Percentiles rank a stretch among this genome's conserved stretches.
Conservation (phyloP, 2,113 vertebrate species). For the Anthoscopus minutus region DNA sequence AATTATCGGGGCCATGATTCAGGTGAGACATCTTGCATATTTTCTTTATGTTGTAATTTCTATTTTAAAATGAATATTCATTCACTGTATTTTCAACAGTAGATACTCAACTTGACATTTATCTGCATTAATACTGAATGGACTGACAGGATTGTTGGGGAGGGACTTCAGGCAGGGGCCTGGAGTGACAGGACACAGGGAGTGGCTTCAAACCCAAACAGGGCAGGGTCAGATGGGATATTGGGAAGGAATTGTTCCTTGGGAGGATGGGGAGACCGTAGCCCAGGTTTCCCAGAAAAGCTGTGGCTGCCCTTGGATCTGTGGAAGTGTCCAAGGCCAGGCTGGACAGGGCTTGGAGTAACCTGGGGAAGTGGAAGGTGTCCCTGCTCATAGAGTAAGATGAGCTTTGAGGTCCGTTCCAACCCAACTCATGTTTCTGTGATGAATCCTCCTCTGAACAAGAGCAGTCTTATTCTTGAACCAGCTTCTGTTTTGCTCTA, state of each 20-base stretch:
- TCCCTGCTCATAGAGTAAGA: background rate
- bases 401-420: background rate
- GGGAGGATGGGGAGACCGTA: background rate
- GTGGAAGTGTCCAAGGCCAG: background rate
- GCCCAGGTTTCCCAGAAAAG: background rate
- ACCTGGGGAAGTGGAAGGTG: fast-evolving
- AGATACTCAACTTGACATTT: background rate
- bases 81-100: background rate
- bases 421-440: background rate
- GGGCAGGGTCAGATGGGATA: background rate
- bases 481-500: background rate
- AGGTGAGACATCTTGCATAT: constrained; percentile 68
- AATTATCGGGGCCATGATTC: constrained; percentile 86
- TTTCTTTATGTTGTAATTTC: background rate
- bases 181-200: background rate
- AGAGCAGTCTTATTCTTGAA: background rate
- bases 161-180: background rate
- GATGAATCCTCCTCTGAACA: background rate
- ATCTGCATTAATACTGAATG: background rate
- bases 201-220: background rate
- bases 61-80: background rate
- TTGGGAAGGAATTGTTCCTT: background rate
- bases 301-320: background rate
- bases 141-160: background rate
- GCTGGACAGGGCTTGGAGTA: background rate